A percentile compares a stretch with the other conserved stretches of the same genome.
These are phyloP conservation scores for Thereva nobilitata DNA, from an alignment of 2,888 invertebrate genomes.

Conservation along the genomic window DNA sequence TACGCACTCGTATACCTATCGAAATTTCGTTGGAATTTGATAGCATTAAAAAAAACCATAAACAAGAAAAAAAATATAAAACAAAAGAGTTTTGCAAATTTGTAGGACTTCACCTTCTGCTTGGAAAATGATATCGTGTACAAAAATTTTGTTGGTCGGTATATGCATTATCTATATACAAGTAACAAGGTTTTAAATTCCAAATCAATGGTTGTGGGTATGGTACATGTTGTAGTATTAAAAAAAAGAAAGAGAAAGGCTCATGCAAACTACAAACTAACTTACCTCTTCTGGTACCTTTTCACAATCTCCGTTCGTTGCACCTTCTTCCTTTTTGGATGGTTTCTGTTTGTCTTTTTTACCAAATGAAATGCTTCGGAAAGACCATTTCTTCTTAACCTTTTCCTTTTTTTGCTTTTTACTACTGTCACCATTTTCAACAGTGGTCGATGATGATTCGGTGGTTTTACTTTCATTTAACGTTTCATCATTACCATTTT, in stretches of 20 bases:
- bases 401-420: conserved; percentile 72
- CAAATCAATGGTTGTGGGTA: too few relatives aligned
- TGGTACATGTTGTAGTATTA: too few relatives aligned
- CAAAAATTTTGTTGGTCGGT: too few relatives aligned
- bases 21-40: too few relatives aligned
- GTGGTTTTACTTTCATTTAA: conserved; percentile 60
- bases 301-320: conserved; percentile 64
- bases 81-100: too few relatives aligned
- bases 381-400: conserved; percentile 88
- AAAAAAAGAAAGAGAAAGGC: neutral
- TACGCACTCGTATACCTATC: too few relatives aligned
- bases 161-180: too few relatives aligned
- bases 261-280: conserved; percentile 34
- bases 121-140: too few relatives aligned
- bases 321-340: conserved; percentile 66
- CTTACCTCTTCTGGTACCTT: conserved; percentile 70
- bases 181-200: too few relatives aligned
- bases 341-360: conserved; percentile 87
- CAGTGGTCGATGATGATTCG: conserved; percentile 46
- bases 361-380: conserved; percentile 84
- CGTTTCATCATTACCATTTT: conserved; percentile 63
- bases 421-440: conserved; percentile 53
- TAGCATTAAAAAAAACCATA: too few relatives aligned
- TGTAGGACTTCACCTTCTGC: too few relatives aligned
- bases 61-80: too few relatives aligned